phyloP scores from a whole-genome alignment of 2,113 vertebrate genomes.

The Calyptomena viridis region DNA sequence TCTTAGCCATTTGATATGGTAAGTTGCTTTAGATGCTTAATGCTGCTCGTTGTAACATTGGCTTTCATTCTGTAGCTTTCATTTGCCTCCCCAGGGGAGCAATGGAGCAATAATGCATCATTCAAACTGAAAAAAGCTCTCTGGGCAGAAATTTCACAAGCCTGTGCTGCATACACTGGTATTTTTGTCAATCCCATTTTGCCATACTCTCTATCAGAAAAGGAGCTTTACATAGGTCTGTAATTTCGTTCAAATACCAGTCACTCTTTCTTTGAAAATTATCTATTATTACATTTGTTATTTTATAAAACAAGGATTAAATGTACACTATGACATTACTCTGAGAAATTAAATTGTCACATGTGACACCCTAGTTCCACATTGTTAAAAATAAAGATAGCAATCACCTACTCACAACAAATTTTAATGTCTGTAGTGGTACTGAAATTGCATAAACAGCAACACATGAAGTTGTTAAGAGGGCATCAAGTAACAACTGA shows the following conservation, averaged over 20 bases:
- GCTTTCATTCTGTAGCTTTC: background rate
- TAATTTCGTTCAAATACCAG: background rate
- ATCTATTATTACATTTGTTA: background rate
- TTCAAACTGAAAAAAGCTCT: background rate
- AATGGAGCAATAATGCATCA: background rate
- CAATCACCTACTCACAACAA: background rate
- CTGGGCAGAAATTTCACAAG: background rate
- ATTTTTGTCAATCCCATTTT: background rate
- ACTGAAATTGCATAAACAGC: background rate
- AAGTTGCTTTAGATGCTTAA: background rate
- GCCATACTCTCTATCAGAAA: background rate
- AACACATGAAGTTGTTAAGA: background rate
- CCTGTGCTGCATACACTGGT: background rate
- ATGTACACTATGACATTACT: background rate
- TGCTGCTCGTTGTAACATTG: background rate
- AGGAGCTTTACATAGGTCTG: background rate
- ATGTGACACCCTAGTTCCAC: background rate
- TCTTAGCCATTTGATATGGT: background rate
- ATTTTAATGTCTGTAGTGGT: background rate
- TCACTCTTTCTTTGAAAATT: background rate
- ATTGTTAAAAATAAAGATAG: background rate
- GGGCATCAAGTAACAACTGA: background rate
- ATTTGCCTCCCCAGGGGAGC: background rate
- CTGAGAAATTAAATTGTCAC: background rate
- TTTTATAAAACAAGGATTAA: background rate